phyloP scores from a whole-genome alignment of 1,140 invertebrate genomes.

The Muscidifurax raptorellus region DNA sequence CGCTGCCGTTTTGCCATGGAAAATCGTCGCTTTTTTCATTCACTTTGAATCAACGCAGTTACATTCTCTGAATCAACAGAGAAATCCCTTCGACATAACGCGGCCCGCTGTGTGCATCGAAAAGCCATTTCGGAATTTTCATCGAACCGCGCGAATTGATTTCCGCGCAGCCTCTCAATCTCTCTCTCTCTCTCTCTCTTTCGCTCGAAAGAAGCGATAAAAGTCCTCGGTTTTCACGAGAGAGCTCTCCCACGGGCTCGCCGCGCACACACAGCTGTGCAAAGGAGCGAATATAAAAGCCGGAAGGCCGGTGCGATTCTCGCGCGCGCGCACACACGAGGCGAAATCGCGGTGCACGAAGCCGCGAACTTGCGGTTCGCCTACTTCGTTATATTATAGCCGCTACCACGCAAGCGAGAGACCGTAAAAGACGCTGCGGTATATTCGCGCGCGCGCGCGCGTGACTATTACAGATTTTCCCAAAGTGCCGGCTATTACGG shows the following conservation, averaged over 20 bases:
- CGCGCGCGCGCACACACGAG: background rate
- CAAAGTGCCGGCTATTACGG: constrained; percentile 44
- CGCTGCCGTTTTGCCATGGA: too few species aligned
- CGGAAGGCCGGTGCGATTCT: constrained; percentile 17
- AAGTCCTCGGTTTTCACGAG: constrained; percentile 32
- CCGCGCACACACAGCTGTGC: background rate
- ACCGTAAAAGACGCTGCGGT: constrained; percentile 36
- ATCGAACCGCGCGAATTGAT: background rate
- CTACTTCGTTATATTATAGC: constrained; percentile 51
- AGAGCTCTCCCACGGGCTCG: background rate
- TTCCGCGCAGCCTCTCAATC: background rate
- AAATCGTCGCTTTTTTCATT: too few species aligned
- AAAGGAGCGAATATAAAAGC: constrained; percentile 31
- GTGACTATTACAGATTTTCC: constrained; percentile 48
- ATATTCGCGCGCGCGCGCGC: constrained; percentile 32
- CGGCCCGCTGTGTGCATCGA: too few species aligned
- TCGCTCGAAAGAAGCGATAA: constrained; percentile 24
- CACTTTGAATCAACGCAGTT: too few species aligned
- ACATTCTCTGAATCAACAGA: background rate
- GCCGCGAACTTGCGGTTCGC: constrained; percentile 45
- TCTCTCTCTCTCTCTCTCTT: too few species aligned
- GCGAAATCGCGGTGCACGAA: background rate
- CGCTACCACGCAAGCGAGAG: constrained; percentile 10
- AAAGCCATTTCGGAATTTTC: background rate
- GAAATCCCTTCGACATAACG: background rate